phyloP scores from a whole-genome alignment of 2,113 vertebrate genomes.

The Amia ocellicauda region DNA sequence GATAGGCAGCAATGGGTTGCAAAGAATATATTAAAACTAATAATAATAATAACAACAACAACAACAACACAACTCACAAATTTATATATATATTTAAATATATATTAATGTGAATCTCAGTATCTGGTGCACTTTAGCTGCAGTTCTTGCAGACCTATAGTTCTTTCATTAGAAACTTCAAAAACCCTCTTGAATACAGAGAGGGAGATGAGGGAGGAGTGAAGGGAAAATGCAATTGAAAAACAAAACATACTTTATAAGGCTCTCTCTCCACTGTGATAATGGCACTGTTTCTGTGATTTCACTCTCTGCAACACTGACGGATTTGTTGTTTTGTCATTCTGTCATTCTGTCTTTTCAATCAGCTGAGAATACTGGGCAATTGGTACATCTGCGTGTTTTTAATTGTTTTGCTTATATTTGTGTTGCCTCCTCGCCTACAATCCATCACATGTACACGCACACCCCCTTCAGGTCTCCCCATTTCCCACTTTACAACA shows the following conservation, averaged over 20 bases:
- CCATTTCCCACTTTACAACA: conserved; percentile 56
- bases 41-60: too few relatives aligned
- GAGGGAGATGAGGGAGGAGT: conserved; percentile 25
- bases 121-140: background rate
- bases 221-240: conserved; percentile 39
- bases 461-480: too few relatives aligned
- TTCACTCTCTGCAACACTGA: conserved; percentile 40
- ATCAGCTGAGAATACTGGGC: conserved; percentile 55
- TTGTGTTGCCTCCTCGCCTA: too few relatives aligned
- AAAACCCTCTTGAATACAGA: conserved; percentile 22
- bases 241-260: too few relatives aligned
- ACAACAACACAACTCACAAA: too few relatives aligned
- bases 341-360: conserved; percentile 42
- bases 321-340: conserved; percentile 64
- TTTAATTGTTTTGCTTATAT: too few relatives aligned
- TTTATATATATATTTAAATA: too few relatives aligned
- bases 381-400: conserved; percentile 78
- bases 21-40: too few relatives aligned
- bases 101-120: background rate
- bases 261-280: conserved; percentile 31
- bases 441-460: too few relatives aligned
- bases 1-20: too few relatives aligned
- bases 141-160: background rate
- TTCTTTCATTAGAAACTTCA: conserved; percentile 27
- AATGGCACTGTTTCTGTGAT: conserved; percentile 52